Conservation (phyloP, 2,797 vertebrate species). For the Hapalemur alaotrensis region DNA sequence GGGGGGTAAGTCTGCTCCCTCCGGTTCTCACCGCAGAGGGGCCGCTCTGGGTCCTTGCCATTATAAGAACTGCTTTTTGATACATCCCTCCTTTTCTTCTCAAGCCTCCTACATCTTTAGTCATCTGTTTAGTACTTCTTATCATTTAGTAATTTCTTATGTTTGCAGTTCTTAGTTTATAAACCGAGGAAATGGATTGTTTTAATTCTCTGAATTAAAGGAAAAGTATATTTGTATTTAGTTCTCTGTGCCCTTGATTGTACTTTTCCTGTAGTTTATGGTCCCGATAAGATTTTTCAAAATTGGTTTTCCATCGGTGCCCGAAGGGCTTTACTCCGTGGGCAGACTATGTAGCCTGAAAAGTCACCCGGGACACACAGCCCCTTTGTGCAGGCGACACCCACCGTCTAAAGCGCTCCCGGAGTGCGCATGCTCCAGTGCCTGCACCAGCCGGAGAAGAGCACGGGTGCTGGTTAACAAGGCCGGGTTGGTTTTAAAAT, state of each 20-base stretch:
- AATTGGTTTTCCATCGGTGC: background rate
- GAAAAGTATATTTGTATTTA: background rate
- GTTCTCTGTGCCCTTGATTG: background rate
- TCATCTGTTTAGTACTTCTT: background rate
- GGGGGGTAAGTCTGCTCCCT: background rate
- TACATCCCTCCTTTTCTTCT: background rate
- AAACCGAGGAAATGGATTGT: background rate
- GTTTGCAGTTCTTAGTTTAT: background rate
- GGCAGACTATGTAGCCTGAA: background rate
- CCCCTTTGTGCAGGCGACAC: background rate
- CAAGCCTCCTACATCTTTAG: background rate
- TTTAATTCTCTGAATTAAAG: background rate
- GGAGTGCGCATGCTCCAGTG: accelerated
- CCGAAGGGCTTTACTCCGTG: background rate
- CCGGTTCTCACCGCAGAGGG: background rate
- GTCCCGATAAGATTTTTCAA: background rate
- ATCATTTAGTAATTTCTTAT: background rate
- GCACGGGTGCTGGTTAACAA: accelerated
- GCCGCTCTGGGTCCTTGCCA: background rate
- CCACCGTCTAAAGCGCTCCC: background rate
- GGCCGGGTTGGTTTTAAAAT: background rate
- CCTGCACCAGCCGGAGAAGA: background rate
- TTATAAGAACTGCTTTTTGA: background rate
- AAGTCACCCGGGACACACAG: background rate
- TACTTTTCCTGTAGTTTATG: background rate